phyloP scores from a whole-genome alignment of 2,888 invertebrate genomes.

The Dexiosoma caninum region DNA sequence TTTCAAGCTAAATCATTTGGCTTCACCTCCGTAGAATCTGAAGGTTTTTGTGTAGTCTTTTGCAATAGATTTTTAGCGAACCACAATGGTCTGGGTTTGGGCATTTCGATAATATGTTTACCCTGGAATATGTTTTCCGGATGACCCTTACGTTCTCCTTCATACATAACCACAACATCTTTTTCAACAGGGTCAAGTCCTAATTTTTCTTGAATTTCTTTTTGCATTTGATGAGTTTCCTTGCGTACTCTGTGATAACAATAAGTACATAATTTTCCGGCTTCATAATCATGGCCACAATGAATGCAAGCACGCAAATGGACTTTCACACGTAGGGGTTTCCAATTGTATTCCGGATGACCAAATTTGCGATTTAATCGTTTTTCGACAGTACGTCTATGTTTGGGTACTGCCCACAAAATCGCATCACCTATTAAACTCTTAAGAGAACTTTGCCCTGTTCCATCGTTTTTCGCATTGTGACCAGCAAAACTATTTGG shows the following conservation, averaged over 20 bases:
- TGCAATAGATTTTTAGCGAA: conserved; percentile 91
- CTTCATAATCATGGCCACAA: conserved; percentile 91
- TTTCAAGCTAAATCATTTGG: conserved; percentile 84
- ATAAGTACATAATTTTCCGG: conserved; percentile 86
- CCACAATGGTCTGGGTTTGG: conserved; percentile 91
- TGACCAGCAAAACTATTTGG: conserved; percentile 31
- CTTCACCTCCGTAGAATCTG: conserved; percentile 85
- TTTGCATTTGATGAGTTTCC: conserved; percentile 90
- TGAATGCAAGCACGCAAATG: conserved; percentile 86
- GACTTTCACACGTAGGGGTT: conserved; percentile 84
- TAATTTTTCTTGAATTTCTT: conserved; percentile 84
- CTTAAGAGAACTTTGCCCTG: conserved; percentile 76
- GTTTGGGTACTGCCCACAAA: conserved; percentile 89
- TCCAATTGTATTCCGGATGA: conserved; percentile 82
- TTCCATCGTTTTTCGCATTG: background rate
- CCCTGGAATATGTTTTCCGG: conserved; percentile 82
- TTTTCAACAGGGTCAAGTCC: conserved; percentile 87
- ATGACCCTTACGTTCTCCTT: conserved; percentile 85
- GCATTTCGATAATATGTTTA: conserved; percentile 90
- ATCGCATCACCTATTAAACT: conserved; percentile 86
- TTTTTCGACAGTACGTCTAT: conserved; percentile 85
- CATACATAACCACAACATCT: conserved; percentile 91
- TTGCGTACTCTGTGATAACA: conserved; percentile 90
- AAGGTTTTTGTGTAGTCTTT: conserved; percentile 85
- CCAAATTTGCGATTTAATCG: conserved; percentile 87